These are phyloP conservation scores for Plecotus auritus DNA, from an alignment of 2,113 vertebrate species.

Conservation along the genomic window DNA sequence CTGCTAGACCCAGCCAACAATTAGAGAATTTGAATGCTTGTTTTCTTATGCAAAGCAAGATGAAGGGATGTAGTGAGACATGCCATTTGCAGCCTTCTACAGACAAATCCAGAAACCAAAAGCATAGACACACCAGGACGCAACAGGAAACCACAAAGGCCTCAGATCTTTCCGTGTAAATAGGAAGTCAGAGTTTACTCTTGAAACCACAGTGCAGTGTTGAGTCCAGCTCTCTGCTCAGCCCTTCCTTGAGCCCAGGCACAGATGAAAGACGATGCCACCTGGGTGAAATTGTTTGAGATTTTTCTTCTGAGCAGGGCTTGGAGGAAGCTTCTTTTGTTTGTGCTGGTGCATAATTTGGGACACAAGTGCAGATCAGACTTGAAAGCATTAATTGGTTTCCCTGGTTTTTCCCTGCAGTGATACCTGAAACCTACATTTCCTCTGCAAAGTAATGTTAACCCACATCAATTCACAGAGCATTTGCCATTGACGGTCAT, in stretches of 20 bases:
- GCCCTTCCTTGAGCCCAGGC: slow-evolving; percentile 69
- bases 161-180: slow-evolving; percentile 79
- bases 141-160: slow-evolving; percentile 76
- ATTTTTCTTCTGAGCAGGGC: slow-evolving; percentile 71
- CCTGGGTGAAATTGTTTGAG: slow-evolving; percentile 64
- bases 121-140: slow-evolving; percentile 74
- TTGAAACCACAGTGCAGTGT: slow-evolving; percentile 67
- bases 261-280: slow-evolving; percentile 74
- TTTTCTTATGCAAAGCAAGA: slow-evolving; percentile 36
- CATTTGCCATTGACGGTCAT: neutral
- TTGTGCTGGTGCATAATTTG: slow-evolving; percentile 72
- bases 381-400: slow-evolving; percentile 52
- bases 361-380: slow-evolving; percentile 72
- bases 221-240: slow-evolving; percentile 73
- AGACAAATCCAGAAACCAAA: slow-evolving; percentile 76
- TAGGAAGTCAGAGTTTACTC: slow-evolving; percentile 81
- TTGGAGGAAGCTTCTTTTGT: slow-evolving; percentile 66
- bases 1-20: neutral
- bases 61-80: neutral
- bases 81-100: slow-evolving; percentile 39
- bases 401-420: slow-evolving; percentile 32
- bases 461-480: neutral
- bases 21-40: slow-evolving; percentile 17
- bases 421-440: slow-evolving; percentile 47
- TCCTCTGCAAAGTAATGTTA: slow-evolving; percentile 43